These are phyloP conservation scores for Aphis gossypii DNA, from an alignment of 1,140 invertebrate genomes.

Conservation along the genomic window DNA sequence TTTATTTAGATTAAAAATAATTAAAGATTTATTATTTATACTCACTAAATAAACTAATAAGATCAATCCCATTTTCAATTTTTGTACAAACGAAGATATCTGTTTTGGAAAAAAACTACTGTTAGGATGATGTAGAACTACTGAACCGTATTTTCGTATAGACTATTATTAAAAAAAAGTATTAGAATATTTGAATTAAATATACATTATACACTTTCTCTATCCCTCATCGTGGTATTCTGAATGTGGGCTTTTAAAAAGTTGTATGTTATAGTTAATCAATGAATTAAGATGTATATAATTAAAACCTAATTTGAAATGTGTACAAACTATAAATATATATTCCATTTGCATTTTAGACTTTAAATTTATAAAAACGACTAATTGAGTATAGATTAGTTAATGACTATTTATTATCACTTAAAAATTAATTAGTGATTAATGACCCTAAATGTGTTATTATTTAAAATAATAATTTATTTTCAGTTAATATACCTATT, in stretches of 20 bases:
- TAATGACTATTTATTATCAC: not conserved
- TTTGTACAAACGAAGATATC: not conserved
- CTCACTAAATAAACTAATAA: conserved; percentile 18
- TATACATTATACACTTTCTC: conserved; percentile 33
- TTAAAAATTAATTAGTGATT: not conserved
- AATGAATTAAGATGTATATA: not conserved
- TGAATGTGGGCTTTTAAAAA: conserved; percentile 49
- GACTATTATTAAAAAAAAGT: not conserved
- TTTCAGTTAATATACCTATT: not conserved
- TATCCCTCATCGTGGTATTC: conserved; percentile 51
- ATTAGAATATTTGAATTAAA: conserved; percentile 3
- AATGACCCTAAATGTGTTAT: not conserved
- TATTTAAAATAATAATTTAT: not conserved
- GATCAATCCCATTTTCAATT: conserved; percentile 26
- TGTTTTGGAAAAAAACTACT: not conserved
- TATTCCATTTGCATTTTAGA: not conserved
- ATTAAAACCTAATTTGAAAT: not conserved
- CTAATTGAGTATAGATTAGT: not conserved
- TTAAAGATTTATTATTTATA: not conserved
- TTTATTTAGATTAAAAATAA: not conserved
- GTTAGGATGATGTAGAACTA: not conserved
- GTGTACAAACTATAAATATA: not conserved
- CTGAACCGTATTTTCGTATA: not conserved
- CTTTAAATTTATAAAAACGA: not conserved
- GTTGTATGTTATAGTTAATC: conserved; percentile 7